These are phyloP conservation scores for Parasteatoda tepidariorum DNA, from an alignment of 1,140 invertebrate genomes.

Conservation along the genomic window DNA sequence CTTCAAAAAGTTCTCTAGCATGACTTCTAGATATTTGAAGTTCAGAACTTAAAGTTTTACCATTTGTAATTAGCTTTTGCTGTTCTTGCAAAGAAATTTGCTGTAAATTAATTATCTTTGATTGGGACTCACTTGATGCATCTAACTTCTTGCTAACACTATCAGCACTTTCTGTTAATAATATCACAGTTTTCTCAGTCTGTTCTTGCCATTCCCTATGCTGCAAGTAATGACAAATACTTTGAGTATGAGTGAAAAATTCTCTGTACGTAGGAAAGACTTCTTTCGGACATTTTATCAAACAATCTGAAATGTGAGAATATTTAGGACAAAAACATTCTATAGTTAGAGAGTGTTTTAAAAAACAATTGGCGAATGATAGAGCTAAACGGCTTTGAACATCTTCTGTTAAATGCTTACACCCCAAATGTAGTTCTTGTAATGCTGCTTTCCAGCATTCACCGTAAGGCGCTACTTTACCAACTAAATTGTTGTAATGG, in stretches of 20 bases:
- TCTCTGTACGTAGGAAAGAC: slow-evolving; percentile 75
- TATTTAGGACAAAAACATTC: slow-evolving; percentile 72
- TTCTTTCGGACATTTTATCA: slow-evolving; percentile 73
- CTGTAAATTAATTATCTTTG: slow-evolving; percentile 71
- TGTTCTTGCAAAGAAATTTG: slow-evolving; percentile 73
- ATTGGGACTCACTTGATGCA: slow-evolving; percentile 67
- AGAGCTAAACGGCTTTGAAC: slow-evolving; percentile 75
- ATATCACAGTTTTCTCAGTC: slow-evolving; percentile 73
- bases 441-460: slow-evolving; percentile 76
- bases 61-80: slow-evolving; percentile 71
- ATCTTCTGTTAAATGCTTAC: slow-evolving; percentile 74
- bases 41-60: slow-evolving; percentile 68
- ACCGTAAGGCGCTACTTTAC: slow-evolving; percentile 63
- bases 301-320: slow-evolving; percentile 70
- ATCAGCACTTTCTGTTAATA: slow-evolving; percentile 69
- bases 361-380: slow-evolving; percentile 77
- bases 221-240: slow-evolving; percentile 77
- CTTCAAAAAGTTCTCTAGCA: slow-evolving; percentile 71
- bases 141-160: slow-evolving; percentile 71
- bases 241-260: slow-evolving; percentile 78
- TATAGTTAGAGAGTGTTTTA: slow-evolving; percentile 73
- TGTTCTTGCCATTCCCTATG: slow-evolving; percentile 76
- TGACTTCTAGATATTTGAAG: slow-evolving; percentile 69
- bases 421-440: slow-evolving; percentile 71
- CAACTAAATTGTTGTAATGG: slow-evolving; percentile 33